Evolutionary conservation across 2,113 vertebrate genomes (phyloP).

Genomic region (Mormyrus iriodes): DNA sequence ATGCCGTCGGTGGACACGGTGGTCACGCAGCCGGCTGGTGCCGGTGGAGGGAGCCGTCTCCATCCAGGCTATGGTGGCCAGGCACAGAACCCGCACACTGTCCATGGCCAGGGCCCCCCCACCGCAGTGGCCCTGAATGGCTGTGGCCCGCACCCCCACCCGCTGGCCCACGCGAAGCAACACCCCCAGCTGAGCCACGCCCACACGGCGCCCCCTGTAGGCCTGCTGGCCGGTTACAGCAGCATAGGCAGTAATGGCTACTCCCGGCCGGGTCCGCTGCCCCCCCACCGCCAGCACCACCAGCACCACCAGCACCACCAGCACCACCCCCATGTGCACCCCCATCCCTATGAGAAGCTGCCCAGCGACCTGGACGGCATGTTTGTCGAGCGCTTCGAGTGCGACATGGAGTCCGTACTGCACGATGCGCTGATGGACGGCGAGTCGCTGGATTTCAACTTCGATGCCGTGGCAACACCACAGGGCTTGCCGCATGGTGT

Average conservation of each 20-base stretch:
- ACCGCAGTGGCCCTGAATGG: slow-evolving; percentile 69
- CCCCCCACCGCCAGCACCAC: slow-evolving; percentile 57
- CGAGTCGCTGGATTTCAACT: slow-evolving; percentile 93
- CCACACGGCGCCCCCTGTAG: slow-evolving; percentile 64
- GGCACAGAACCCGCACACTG: slow-evolving; percentile 65
- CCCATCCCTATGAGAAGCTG: slow-evolving; percentile 79
- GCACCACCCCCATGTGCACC: slow-evolving; percentile 17
- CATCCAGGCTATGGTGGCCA: slow-evolving; percentile 62
- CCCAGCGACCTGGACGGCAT: slow-evolving; percentile 96
- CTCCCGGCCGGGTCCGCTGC: slow-evolving; percentile 58
- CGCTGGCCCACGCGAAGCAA: slow-evolving; percentile 70
- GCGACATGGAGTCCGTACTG: slow-evolving; percentile 93
- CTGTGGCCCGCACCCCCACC: slow-evolving; percentile 70
- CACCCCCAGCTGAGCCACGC: slow-evolving; percentile 70
- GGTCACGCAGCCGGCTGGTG: slow-evolving; percentile 58
- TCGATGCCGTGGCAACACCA: slow-evolving; percentile 78
- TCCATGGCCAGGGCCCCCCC: slow-evolving; percentile 63
- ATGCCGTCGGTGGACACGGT: slow-evolving; percentile 68
- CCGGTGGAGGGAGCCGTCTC: slow-evolving; percentile 44
- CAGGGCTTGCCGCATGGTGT: slow-evolving; percentile 86
- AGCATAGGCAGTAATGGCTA: slow-evolving; percentile 69
- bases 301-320: slow-evolving; percentile 15
- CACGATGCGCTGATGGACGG: slow-evolving; percentile 95
- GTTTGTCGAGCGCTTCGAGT: slow-evolving; percentile 91
- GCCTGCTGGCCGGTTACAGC: slow-evolving; percentile 57